These are phyloP conservation scores for Agriotes lineatus DNA, from an alignment of 2,888 invertebrate species.

Conservation along the genomic window DNA sequence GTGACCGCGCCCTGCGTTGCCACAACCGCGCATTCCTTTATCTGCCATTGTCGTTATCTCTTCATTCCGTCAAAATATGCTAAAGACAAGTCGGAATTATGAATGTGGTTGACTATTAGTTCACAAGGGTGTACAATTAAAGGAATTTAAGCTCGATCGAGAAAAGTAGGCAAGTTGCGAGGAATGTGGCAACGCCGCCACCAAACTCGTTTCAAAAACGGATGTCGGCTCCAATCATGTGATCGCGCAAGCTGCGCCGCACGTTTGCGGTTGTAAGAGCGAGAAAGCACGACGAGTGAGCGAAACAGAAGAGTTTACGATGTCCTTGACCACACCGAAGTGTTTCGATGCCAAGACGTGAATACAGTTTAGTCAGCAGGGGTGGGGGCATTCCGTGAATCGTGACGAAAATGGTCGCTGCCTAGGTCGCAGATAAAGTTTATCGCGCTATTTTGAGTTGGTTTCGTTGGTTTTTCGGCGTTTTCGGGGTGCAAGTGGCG, in stretches of 20 bases:
- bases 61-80: no score
- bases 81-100: no score
- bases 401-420: slow-evolving; percentile 69
- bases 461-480: slow-evolving; percentile 55
- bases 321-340: no score
- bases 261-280: slow-evolving; percentile 55
- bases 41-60: slow-evolving; percentile 27
- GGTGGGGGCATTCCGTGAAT: slow-evolving; percentile 68
- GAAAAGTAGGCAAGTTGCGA: slow-evolving; percentile 24
- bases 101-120: no score
- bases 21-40: slow-evolving; percentile 68
- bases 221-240: slow-evolving; percentile 71
- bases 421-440: slow-evolving; percentile 69
- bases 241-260: slow-evolving; percentile 65
- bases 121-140: no score
- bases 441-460: slow-evolving; percentile 60
- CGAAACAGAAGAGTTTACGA: no score
- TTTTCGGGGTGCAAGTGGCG: slow-evolving; percentile 42
- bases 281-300: no score
- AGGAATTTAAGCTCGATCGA: no score
- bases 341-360: slow-evolving; percentile 77
- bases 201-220: slow-evolving; percentile 81
- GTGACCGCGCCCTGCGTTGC: slow-evolving; percentile 80
- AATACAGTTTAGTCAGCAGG: slow-evolving; percentile 72
- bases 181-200: slow-evolving; percentile 70